These are phyloP conservation scores for Prinia subflava DNA, from an alignment of 2,113 vertebrate genomes.

Conservation along the genomic window DNA sequence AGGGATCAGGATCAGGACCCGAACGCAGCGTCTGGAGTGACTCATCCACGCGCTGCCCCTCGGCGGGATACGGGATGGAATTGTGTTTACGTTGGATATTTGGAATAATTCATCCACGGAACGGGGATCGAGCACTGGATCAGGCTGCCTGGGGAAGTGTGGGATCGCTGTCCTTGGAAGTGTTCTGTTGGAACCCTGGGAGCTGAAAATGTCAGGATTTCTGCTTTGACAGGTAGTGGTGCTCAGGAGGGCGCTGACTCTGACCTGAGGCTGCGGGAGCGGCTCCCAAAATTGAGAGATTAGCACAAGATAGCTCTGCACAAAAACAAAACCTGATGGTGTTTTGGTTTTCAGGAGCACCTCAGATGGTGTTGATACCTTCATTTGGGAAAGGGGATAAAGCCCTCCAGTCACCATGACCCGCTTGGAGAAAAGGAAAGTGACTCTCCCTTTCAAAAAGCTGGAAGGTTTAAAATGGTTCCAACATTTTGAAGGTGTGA, in stretches of 20 bases:
- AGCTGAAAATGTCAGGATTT: no score
- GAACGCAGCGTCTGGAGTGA: accelerated
- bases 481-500: no score
- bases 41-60: neutral
- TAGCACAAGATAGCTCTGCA: neutral
- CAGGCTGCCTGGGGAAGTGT: neutral
- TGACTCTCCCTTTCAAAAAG: neutral
- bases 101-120: accelerated
- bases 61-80: accelerated
- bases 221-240: no score
- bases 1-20: neutral
- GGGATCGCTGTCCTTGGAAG: neutral
- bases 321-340: neutral
- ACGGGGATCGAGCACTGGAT: accelerated
- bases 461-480: no score
- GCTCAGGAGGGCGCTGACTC: no score
- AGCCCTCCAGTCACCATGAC: neutral
- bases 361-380: neutral
- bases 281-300: no score
- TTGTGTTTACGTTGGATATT: neutral
- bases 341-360: neutral
- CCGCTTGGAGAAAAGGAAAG: neutral
- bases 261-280: no score
- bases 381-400: neutral
- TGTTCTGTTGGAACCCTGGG: neutral